Conservation (phyloP, 2,113 vertebrate species). For the Zosterops lateralis region DNA sequence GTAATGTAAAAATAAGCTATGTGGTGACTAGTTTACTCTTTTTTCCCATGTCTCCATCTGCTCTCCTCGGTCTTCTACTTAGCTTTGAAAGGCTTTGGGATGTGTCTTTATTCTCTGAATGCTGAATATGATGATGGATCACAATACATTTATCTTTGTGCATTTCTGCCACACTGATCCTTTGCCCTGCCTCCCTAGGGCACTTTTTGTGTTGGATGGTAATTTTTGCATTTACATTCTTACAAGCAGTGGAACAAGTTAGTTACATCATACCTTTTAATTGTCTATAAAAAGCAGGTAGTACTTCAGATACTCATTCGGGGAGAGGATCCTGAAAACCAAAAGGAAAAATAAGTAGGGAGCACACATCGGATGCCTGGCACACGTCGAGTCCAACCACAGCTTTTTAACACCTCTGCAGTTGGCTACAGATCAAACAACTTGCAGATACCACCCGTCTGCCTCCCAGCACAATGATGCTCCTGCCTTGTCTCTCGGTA, state of each 20-base stretch:
- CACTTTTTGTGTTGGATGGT: neutral
- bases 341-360: neutral
- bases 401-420: constrained; percentile 17
- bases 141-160: neutral
- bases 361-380: neutral
- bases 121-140: neutral
- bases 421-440: constrained; percentile 4
- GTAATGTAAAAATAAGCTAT: neutral
- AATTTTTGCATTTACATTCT: neutral
- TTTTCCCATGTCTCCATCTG: neutral
- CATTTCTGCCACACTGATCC: neutral
- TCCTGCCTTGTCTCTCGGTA: neutral
- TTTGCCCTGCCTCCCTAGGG: neutral
- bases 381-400: neutral
- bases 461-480: neutral
- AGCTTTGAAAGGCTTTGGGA: neutral
- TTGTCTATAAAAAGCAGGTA: neutral
- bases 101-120: neutral
- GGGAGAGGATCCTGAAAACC: neutral
- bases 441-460: neutral
- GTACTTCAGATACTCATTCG: neutral
- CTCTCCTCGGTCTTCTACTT: neutral
- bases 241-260: neutral
- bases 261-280: neutral
- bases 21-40: neutral